Conservation (phyloP, 2,888 invertebrate species). For the Seladonia tumulorum region DNA sequence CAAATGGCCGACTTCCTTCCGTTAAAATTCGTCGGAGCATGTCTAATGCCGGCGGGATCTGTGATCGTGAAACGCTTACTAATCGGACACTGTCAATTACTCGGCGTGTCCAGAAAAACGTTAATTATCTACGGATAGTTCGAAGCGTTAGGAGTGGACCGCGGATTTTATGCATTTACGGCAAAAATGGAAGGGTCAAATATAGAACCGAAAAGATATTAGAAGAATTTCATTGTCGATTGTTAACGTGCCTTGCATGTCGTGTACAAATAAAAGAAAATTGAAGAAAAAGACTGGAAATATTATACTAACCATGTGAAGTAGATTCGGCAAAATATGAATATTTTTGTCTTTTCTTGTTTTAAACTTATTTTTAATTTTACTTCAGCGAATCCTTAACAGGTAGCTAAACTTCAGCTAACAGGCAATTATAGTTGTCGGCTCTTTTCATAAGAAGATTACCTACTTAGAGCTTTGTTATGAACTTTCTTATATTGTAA, state of each 20-base stretch:
- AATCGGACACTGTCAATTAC: neutral
- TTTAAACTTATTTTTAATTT: neutral
- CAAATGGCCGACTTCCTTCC: slow-evolving; percentile 70
- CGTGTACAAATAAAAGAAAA: no score
- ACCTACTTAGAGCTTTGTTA: neutral
- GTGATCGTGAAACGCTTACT: slow-evolving; percentile 23
- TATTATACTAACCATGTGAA: no score
- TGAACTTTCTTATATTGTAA: neutral
- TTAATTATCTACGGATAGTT: neutral
- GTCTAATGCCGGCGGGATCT: slow-evolving; percentile 66
- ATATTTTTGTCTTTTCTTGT: neutral
- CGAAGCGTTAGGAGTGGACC: neutral
- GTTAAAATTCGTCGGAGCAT: slow-evolving; percentile 58
- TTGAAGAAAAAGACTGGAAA: no score
- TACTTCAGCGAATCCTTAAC: neutral
- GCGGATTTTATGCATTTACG: neutral
- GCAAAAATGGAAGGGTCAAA: neutral
- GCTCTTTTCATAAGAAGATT: neutral
- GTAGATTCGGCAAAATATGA: no score
- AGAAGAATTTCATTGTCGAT: no score
- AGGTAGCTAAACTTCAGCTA: neutral
- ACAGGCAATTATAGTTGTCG: neutral
- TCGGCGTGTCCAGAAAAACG: no score
- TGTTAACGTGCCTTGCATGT: no score
- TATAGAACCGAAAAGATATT: no score